Percentiles rank a stretch among this genome's conserved stretches.
phyloP scores from a whole-genome alignment of 92 coral and sea anemone species.

The Bergia puertoricense region DNA sequence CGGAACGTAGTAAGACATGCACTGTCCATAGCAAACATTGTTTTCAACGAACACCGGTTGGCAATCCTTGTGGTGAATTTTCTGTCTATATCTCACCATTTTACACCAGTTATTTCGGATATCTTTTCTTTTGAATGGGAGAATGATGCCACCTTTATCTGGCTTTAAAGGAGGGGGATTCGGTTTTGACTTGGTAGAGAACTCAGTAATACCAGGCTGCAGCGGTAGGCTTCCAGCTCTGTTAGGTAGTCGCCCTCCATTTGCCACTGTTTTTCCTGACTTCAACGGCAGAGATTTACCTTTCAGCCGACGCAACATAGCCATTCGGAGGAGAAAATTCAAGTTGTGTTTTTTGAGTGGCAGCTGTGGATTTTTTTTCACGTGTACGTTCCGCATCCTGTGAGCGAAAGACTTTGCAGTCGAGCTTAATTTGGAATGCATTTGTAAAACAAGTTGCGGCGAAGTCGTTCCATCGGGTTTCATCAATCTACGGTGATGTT shows the following conservation, averaged over 20 bases:
- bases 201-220: neutral
- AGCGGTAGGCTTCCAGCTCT: neutral
- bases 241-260: neutral
- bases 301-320: neutral
- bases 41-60: slow-evolving; percentile 46
- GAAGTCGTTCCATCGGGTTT: neutral
- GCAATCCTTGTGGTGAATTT: slow-evolving; percentile 72
- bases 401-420: neutral
- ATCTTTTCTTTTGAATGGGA: slow-evolving; percentile 20
- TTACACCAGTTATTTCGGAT: slow-evolving; percentile 54
- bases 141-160: slow-evolving; percentile 14
- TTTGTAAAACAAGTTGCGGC: neutral
- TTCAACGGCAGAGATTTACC: neutral
- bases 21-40: slow-evolving; percentile 80
- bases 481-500: neutral
- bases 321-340: neutral
- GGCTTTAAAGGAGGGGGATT: slow-evolving; percentile 13
- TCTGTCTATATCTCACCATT: slow-evolving; percentile 49
- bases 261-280: neutral
- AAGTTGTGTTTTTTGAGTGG: neutral
- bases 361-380: slow-evolving; percentile 1
- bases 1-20: slow-evolving; percentile 73
- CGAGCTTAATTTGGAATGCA: neutral
- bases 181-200: neutral
- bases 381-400: neutral